Percentiles rank a stretch among this genome's conserved stretches.
phyloP scores from a whole-genome alignment of 2,888 invertebrate species.

The Scaptomyza reducta region DNA sequence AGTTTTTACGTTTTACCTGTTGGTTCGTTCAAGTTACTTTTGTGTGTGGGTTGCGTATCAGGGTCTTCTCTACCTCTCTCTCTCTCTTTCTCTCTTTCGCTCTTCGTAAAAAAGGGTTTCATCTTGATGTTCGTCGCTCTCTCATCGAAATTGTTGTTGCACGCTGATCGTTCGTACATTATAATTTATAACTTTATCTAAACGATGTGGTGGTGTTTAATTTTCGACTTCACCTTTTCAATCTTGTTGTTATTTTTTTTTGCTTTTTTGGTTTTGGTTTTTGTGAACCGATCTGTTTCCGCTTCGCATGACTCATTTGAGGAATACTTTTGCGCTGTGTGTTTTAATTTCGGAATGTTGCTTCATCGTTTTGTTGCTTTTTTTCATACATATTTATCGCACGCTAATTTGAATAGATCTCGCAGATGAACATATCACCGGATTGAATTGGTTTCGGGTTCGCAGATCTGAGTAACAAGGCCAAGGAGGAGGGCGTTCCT shows the following conservation, averaged over 20 bases:
- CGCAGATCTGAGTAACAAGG: slow-evolving; percentile 50
- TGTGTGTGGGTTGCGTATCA: slow-evolving; percentile 49
- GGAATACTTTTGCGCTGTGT: slow-evolving; percentile 44
- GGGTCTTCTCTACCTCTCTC: too few relatives aligned
- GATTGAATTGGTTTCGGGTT: slow-evolving; percentile 7
- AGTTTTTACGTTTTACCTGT: slow-evolving; percentile 48
- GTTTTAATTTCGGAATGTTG: too few relatives aligned
- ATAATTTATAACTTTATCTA: slow-evolving; percentile 83
- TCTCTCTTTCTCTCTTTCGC: background rate
- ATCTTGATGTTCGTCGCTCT: slow-evolving; percentile 17
- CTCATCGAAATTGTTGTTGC: slow-evolving; percentile 46
- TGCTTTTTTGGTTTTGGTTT: slow-evolving; percentile 22
- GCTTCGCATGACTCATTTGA: slow-evolving; percentile 70
- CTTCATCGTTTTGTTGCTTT: slow-evolving; percentile 8
- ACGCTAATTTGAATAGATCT: slow-evolving; percentile 65
- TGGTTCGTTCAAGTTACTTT: slow-evolving; percentile 31
- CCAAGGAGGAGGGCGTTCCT: slow-evolving; percentile 69
- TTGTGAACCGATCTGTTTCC: slow-evolving; percentile 57
- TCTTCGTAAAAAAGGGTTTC: slow-evolving; percentile 55
- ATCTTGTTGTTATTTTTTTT: slow-evolving; percentile 53
- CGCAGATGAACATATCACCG: slow-evolving; percentile 67
- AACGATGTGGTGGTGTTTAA: slow-evolving; percentile 83
- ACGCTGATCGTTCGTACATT: slow-evolving; percentile 72
- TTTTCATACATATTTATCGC: slow-evolving; percentile 59
- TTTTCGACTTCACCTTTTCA: slow-evolving; percentile 80